Evolutionary conservation across 1,140 invertebrate genomes (phyloP).

Genomic region (Pogonognathellus flavescens): DNA sequence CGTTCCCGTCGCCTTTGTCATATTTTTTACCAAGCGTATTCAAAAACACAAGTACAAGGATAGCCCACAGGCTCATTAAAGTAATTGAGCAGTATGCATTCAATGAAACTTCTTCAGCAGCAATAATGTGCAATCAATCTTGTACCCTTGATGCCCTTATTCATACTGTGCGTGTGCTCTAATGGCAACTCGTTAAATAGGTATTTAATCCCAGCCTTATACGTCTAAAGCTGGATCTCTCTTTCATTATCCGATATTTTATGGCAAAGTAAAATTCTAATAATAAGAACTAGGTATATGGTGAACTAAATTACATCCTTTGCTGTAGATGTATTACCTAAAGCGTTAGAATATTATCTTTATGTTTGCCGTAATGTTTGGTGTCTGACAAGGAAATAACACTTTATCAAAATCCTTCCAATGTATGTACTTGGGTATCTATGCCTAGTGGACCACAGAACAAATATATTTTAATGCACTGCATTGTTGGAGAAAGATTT

Average conservation of each 20-base stretch:
- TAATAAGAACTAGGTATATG: background rate
- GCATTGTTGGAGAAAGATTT: no score
- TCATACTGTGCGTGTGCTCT: no score
- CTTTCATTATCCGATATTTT: background rate
- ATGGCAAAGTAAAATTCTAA: background rate
- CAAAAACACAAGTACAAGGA: background rate
- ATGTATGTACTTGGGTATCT: no score
- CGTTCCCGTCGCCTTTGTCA: background rate
- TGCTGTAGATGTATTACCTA: no score
- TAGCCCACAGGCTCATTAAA: slow-evolving; percentile 31
- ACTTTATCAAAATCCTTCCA: no score
- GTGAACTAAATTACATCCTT: no score
- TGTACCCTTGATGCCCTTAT: background rate
- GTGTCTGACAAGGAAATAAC: no score
- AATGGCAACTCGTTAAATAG: background rate
- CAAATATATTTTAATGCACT: no score
- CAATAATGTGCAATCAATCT: background rate
- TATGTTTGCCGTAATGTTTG: no score
- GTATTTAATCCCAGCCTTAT: slow-evolving; percentile 5
- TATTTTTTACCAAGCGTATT: background rate
- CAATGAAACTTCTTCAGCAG: slow-evolving; percentile 1
- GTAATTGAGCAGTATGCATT: slow-evolving; percentile 9
- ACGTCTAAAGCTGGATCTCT: background rate
- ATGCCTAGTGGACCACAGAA: no score
- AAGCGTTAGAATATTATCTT: no score